Conservation (phyloP, 2,888 invertebrate species). For the Choreutis nemorana region DNA sequence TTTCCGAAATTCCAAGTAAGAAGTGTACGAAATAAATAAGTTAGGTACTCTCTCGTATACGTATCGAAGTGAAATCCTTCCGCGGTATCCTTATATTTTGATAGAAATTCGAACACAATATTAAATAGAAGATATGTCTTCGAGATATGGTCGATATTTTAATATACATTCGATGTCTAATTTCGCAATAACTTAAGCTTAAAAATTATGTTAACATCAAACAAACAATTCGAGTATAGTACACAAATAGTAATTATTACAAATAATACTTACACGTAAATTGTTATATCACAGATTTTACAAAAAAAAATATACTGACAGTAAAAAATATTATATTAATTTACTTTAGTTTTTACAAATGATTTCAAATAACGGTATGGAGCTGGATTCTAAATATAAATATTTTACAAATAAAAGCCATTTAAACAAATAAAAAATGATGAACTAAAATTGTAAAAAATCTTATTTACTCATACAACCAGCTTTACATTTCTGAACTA, state of each 20-base stretch:
- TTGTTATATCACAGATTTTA: conserved; percentile 67
- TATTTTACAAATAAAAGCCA: no score
- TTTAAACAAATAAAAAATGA: no score
- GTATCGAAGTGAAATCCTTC: conserved; percentile 27
- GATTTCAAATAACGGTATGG: conserved; percentile 14
- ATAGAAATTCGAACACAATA: conserved; percentile 24
- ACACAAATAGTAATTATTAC: conserved; percentile 23
- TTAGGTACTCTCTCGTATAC: conserved; percentile 51
- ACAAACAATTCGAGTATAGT: conserved; percentile 28
- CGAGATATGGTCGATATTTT: conserved; percentile 47
- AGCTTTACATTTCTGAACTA: no score
- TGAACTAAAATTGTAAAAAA: no score
- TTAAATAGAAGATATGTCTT: conserved; percentile 49
- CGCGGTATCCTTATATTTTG: conserved; percentile 42
- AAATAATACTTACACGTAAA: conserved; percentile 46
- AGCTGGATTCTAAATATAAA: conserved; percentile 17
- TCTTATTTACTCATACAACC: no score
- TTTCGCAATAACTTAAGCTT: conserved; percentile 10
- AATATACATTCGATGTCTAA: conserved; percentile 12
- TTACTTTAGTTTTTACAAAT: no score
- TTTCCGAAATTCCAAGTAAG: conserved; percentile 31
- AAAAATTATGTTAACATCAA: conserved; percentile 16
- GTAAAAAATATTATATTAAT: no score
- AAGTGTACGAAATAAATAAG: conserved; percentile 23
- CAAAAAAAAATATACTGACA: no score